A percentile compares a stretch with the other conserved stretches of the same genome.
These are phyloP conservation scores for Geococcyx californianus DNA, from an alignment of 2,113 vertebrate genomes.

Conservation along the genomic window DNA sequence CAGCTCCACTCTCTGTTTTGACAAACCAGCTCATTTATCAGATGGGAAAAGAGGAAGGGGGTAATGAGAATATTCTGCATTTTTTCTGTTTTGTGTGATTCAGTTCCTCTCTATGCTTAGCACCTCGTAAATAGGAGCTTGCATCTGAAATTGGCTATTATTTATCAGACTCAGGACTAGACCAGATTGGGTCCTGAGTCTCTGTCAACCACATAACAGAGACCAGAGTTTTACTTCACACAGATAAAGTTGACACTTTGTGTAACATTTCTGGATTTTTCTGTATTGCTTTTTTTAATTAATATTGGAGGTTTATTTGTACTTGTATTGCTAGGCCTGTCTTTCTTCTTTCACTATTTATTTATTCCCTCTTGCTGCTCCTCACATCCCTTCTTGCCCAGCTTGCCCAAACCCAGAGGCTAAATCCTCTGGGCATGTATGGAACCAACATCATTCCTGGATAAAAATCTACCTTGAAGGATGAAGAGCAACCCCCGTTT, in stretches of 20 bases:
- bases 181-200: not conserved
- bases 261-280: not conserved
- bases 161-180: not conserved
- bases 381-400: not conserved
- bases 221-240: not conserved
- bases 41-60: constrained; percentile 5
- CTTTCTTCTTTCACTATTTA: not conserved
- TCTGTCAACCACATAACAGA: not conserved
- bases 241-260: not conserved
- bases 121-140: constrained; percentile 20
- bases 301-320: not conserved
- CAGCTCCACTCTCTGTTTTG: constrained; percentile 3
- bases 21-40: constrained; percentile 33
- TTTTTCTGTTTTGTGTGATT: constrained; percentile 26
- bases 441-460: not conserved
- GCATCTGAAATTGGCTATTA: constrained; percentile 16
- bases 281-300: not conserved
- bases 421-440: not conserved
- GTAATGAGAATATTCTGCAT: constrained; percentile 7
- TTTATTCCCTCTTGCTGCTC: not conserved
- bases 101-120: not conserved
- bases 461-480: constrained; percentile 44
- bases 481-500: constrained; percentile 26
- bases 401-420: not conserved
- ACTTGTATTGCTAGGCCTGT: not conserved